phyloP scores from a whole-genome alignment of 2,113 vertebrate species.

The Cyanoramphus novaezelandiae region DNA sequence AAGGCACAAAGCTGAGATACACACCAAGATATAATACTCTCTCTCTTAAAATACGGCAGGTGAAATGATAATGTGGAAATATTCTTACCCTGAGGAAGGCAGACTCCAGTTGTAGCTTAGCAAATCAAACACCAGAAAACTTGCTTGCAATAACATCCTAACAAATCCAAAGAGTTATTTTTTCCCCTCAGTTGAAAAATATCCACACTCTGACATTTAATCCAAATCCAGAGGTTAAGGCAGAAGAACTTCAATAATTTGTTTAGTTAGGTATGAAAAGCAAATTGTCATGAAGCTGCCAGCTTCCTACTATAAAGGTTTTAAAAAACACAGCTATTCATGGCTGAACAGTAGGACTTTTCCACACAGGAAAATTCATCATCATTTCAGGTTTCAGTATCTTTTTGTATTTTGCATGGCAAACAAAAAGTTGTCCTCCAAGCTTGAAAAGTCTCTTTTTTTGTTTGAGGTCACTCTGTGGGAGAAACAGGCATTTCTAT shows the following conservation, averaged over 20 bases:
- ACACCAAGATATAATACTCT: not conserved
- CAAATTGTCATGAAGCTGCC: slow-evolving; percentile 55
- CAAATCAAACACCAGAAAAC: slow-evolving; percentile 77
- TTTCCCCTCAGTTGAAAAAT: slow-evolving; percentile 59
- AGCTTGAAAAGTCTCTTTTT: slow-evolving; percentile 12
- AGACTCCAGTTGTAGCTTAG: slow-evolving; percentile 75
- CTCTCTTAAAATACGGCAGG: slow-evolving; percentile 40
- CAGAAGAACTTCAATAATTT: slow-evolving; percentile 60
- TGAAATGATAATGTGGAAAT: slow-evolving; percentile 61
- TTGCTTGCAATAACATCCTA: slow-evolving; percentile 76
- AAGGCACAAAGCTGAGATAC: slow-evolving; percentile 15
- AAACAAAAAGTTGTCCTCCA: slow-evolving; percentile 52
- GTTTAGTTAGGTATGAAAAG: slow-evolving; percentile 62
- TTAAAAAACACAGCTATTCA: slow-evolving; percentile 46
- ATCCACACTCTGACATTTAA: slow-evolving; percentile 56
- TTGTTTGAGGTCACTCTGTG: slow-evolving; percentile 15
- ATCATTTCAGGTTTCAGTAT: slow-evolving; percentile 36
- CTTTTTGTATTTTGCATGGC: slow-evolving; percentile 30
- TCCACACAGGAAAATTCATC: slow-evolving; percentile 52
- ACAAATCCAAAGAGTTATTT: slow-evolving; percentile 64
- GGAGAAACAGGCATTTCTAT: slow-evolving; percentile 21
- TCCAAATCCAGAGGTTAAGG: slow-evolving; percentile 50
- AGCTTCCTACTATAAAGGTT: slow-evolving; percentile 52
- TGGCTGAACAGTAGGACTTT: slow-evolving; percentile 34
- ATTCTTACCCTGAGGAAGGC: slow-evolving; percentile 76